phyloP scores from a whole-genome alignment of 1,140 invertebrate species.

The Euura saliciscinereae region DNA sequence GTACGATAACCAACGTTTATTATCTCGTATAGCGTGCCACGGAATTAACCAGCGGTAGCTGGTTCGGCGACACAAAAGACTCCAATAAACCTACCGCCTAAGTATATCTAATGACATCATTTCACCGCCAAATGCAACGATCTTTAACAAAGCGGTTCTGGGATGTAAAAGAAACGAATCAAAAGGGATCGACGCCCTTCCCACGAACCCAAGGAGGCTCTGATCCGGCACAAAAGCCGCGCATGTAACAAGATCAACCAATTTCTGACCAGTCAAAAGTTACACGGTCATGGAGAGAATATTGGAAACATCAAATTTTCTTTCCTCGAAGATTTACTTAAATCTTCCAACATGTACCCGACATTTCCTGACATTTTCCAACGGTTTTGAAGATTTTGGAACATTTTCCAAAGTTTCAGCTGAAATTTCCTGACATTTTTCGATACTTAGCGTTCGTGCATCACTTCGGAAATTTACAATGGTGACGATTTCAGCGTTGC shows the following conservation, averaged over 20 bases:
- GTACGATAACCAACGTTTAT: constrained; percentile 32
- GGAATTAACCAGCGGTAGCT: constrained; percentile 28
- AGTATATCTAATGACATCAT: constrained; percentile 53
- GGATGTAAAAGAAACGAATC: neutral
- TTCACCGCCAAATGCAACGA: constrained; percentile 40
- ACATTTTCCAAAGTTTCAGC: neutral
- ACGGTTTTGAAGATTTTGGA: no score
- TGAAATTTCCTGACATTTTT: no score
- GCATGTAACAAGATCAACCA: no score
- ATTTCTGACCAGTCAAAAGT: no score
- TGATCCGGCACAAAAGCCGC: no score
- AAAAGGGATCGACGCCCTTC: constrained; percentile 2
- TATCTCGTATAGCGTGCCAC: constrained; percentile 25
- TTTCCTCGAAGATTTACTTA: no score
- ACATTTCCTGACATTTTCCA: no score
- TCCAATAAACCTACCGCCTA: constrained; percentile 43
- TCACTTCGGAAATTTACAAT: constrained; percentile 53
- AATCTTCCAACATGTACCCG: no score
- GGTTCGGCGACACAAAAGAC: constrained; percentile 35
- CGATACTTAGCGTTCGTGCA: no score
- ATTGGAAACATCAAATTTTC: no score
- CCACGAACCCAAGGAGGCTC: no score
- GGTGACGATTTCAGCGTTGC: constrained; percentile 59
- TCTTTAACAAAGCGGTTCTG: constrained; percentile 32
- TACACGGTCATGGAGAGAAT: no score